Percentiles rank a stretch among this genome's conserved stretches.
phyloP scores from a whole-genome alignment of 2,797 vertebrate species.

The Acridotheres tristis region DNA sequence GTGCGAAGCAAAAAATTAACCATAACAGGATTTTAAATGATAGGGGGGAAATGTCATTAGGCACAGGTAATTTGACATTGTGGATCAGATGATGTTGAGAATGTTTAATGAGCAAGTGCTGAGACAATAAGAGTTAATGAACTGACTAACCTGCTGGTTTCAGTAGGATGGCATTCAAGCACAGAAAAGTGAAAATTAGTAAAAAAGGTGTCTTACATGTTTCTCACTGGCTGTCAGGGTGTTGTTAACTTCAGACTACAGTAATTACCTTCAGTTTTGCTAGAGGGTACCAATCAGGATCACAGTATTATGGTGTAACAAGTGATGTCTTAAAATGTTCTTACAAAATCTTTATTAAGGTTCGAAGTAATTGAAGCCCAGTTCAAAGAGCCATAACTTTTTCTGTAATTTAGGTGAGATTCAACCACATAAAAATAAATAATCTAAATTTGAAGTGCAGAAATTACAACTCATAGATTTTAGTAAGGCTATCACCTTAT shows the following conservation, averaged over 20 bases:
- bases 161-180: background rate
- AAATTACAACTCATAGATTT: background rate
- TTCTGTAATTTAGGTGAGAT: background rate
- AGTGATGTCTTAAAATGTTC: conserved; percentile 32
- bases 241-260: conserved; percentile 46
- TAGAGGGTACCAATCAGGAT: background rate
- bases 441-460: background rate
- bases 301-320: conserved; percentile 11
- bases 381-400: conserved; percentile 4
- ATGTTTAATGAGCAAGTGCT: background rate
- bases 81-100: background rate
- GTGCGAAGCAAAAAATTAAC: background rate
- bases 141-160: background rate
- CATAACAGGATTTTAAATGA: background rate
- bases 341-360: conserved; percentile 53
- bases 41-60: background rate
- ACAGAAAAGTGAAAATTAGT: background rate
- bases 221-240: background rate
- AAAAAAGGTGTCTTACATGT: background rate
- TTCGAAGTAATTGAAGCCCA: conserved; percentile 39
- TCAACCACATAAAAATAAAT: background rate
- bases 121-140: background rate
- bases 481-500: background rate
- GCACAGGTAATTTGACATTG: background rate
- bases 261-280: background rate